phyloP scores from a whole-genome alignment of 2,113 vertebrate species.

The Dicerorhinus sumatrensis region DNA sequence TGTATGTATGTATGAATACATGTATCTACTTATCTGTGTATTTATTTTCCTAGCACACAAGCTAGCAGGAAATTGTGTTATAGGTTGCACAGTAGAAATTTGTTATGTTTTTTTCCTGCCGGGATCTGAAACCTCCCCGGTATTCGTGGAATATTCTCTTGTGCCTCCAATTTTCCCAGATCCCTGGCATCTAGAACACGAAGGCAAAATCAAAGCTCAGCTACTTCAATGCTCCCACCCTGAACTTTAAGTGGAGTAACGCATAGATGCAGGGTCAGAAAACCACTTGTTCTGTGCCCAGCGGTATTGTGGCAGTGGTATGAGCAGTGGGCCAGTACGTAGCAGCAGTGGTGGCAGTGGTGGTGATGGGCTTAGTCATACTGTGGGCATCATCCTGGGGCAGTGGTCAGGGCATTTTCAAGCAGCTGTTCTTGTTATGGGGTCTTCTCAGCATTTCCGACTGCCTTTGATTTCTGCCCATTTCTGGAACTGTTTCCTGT shows the following conservation, averaged over 20 bases:
- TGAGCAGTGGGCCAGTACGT: too few relatives aligned
- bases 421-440: background rate
- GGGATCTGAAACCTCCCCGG: background rate
- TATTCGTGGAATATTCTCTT: background rate
- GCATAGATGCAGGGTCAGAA: background rate
- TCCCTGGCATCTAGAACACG: background rate
- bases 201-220: background rate
- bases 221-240: background rate
- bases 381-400: background rate
- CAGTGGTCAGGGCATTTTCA: background rate
- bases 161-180: background rate
- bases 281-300: background rate
- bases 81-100: background rate
- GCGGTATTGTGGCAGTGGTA: background rate
- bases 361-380: fast-evolving
- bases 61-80: background rate
- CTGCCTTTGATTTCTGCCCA: background rate
- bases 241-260: background rate
- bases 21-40: background rate
- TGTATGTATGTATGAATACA: background rate
- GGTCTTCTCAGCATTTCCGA: background rate
- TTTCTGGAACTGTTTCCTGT: background rate
- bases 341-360: background rate
- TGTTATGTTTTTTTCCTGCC: background rate
- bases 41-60: background rate